Evolutionary conservation across 2,113 vertebrate species (phyloP), one percentile per base, ranked within the genome.

Genomic region (Cygnus atratus): DNA sequence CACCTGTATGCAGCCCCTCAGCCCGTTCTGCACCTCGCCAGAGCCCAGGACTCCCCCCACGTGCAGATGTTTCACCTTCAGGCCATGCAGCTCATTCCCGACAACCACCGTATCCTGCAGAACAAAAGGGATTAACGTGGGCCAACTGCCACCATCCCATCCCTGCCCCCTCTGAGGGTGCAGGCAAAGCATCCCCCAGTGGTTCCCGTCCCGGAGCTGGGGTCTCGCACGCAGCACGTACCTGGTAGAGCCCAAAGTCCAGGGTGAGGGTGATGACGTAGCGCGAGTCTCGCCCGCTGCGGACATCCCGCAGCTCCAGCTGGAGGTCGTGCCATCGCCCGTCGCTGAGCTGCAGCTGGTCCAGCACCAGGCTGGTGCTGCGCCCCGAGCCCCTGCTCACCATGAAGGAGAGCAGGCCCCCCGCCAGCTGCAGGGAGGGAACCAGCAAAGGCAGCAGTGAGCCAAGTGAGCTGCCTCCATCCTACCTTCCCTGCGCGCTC

Each of bases 1-100:
- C 95, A 99, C 99, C 99, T 99, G 99, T 97, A 99, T 98, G 94
- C 99, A 99, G 93, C 99, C 99, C 94, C 97, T 98, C 94, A 99
- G 98, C 59, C 99, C 99, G 8, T 98, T 98, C 96, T 99, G 98
- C 93, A 98, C 98, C 91, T 99, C 98, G 87, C 99, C 98, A 31
- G 98, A 97, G 57, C 98, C 98, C 83, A 99, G 97, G 93, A 99
- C 97, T 92, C 99, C 99, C 67, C 99, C 99, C 68, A 99, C 98
- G 3, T 99, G 98, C 83, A 99, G 98, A 85, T 98, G 99, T 97
- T 99, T 99, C 97, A 99, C 98, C 97, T 99, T 99, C 97, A 99
- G 97, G 75, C 99, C 99, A 72, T 99, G 98, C 84, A 99, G 98
- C 35, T 99, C 99, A 97, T 98, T 99, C 87, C 99, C 99, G 68